A percentile compares a stretch with the other conserved stretches of the same genome.
Conservation (phyloP, 2,113 vertebrate species). For the Semnornis frantzii region DNA sequence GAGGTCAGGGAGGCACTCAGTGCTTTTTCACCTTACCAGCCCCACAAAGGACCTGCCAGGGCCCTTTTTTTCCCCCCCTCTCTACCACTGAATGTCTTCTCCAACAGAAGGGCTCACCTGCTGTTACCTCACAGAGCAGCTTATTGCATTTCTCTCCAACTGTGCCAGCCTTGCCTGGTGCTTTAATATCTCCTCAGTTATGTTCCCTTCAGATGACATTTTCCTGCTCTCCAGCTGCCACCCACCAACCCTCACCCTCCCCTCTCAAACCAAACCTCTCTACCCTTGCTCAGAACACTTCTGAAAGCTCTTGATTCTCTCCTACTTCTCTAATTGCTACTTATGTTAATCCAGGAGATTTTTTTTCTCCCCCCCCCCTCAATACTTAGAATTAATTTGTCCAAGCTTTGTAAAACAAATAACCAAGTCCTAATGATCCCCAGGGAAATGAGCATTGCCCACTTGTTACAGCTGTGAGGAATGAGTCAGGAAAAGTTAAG, state of each 20-base stretch:
- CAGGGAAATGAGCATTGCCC: not conserved
- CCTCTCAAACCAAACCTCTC: not conserved
- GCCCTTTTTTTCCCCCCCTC: not conserved
- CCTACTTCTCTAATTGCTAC: not conserved
- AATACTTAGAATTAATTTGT: not conserved
- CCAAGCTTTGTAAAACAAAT: not conserved
- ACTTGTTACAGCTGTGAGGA: not conserved
- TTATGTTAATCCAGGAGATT: not conserved
- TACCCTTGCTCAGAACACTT: not conserved
- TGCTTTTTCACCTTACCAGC: not conserved
- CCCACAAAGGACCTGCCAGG: not conserved
- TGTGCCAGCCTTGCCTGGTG: not conserved
- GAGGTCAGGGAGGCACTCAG: not conserved
- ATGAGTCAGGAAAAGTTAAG: constrained; percentile 5
- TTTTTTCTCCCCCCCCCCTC: not conserved
- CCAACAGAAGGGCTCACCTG: not conserved
- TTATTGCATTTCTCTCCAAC: constrained; percentile 11
- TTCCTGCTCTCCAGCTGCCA: constrained; percentile 7
- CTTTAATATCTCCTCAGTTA: not conserved
- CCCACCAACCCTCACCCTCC: not conserved
- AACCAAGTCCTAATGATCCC: not conserved
- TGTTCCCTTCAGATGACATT: constrained; percentile 22
- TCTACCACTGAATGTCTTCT: not conserved
- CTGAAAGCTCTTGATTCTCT: not conserved
- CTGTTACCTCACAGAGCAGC: not conserved